Evolutionary conservation across 2,113 vertebrate species (phyloP), one percentile per base, ranked within the genome.

Genomic region (Notothenia coriiceps): DNA sequence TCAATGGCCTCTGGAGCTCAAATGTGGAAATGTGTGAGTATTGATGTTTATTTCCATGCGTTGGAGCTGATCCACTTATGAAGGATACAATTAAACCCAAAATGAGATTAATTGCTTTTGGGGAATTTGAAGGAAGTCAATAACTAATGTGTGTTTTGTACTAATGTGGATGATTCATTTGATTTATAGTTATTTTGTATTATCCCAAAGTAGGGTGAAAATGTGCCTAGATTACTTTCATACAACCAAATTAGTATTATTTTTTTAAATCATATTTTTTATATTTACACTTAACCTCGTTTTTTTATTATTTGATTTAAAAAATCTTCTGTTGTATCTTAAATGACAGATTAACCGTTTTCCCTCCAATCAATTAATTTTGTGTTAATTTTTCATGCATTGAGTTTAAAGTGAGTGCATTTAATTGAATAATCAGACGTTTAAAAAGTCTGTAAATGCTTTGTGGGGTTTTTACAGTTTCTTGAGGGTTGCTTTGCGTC

Each of bases 31-130:
- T 29, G 13, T 67, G 67, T 73, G 66, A 47, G 55, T 56, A 54
- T 63, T 61, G 46, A 70, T 78, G 35, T 77, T 35, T 62, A 69
- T 65, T 64, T 80, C 65, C 20, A n/a, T 51, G 2, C 18, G 43
- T 55, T 56, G 13, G 33, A 33, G 46, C 44, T 59, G 51, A 47
- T 56, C 3, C 44, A 4, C 56, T 67, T 67, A 55, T 77, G 50
- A 65, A 76, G 52, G 61, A 69, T 70, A 1, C 52, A 74, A 64
- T 77, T 2, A 55, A 62, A 13, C n/a, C 20, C 14, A 68, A 20
- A 67, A 77, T 59, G 35, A 73, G 44, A 56, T 52, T 2, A 50
- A 66, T 82, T n/a, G 1, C 1, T 7, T 35, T 60, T 25, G 47
- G 33, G 29, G 44, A 40, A 50, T 80, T 51, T 76, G 17, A 70